Evolutionary conservation across 2,888 invertebrate species (phyloP), one percentile per base, ranked within the genome.

Genomic region (Acleris emargana): DNA sequence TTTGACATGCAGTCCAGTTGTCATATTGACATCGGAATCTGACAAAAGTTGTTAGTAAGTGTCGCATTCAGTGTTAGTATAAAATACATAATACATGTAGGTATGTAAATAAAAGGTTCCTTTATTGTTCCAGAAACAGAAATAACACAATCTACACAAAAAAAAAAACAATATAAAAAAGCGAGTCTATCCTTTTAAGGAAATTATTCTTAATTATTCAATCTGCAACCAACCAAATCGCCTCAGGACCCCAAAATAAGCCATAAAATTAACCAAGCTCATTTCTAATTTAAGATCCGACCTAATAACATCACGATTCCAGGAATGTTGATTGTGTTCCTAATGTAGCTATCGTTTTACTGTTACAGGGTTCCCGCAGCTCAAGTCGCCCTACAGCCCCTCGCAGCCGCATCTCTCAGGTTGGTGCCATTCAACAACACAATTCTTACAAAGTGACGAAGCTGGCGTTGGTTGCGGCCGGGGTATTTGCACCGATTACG

Each of bases 311-410:
- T 13, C 32, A 18, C 2, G 38, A 38, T 13, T 38, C 2, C 53
- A 20, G 54, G 54, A 54, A 54, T 54, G 22, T 54, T 42, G 42
- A 54, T 54, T 54, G 22, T 38, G 20, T 38, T 16, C 22, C 20
- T 84, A 84, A 86, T 84, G 38, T 79, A 79, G 79, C 73, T 52
- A 71, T 55, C n/a, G 51, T 69, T 79, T 77, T 88, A 86, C 82
- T 74, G 81, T 75, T 72, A 72, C 94, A 95, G 95, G 94, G 70
- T 94, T 95, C 86, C 94, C 94, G 73, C 94, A 95, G 82, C 93
- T 95, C 82, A 95, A 95, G 89, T 94, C 94, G 51, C 94, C 94
- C 52, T 95, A 95, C 91, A 94, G 94, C 80, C 94, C 94, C 58
- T 76, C 93, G 69, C 94, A 94, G 79, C 93, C 93, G 64, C 94